A percentile compares a stretch with the other conserved stretches of the same genome.
Evolutionary conservation across 2,888 invertebrate genomes (phyloP).

Genomic region (Andrena bicolor): DNA sequence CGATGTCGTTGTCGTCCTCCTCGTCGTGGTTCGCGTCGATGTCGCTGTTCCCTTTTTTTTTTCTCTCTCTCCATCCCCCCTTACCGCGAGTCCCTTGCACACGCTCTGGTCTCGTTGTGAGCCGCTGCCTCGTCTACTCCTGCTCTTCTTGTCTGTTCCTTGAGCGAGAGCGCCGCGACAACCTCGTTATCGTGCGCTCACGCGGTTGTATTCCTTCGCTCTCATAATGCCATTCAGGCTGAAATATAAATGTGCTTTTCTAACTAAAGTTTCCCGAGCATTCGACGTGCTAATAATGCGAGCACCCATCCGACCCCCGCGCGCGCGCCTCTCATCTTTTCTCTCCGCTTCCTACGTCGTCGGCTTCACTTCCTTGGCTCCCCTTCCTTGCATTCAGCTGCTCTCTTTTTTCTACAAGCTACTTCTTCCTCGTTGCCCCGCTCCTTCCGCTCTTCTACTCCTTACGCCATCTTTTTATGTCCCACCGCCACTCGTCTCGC

Average conservation of each 20-base stretch:
- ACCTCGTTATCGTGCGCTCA: conserved; percentile 75
- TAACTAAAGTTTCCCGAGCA: conserved; percentile 74
- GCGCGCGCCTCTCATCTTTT: conserved; percentile 14
- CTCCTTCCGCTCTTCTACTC: not conserved
- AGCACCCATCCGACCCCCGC: conserved; percentile 35
- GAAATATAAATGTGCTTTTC: conserved; percentile 69
- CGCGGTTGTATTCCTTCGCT: conserved; percentile 64
- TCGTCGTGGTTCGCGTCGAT: conserved; percentile 39
- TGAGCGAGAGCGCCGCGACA: conserved; percentile 62
- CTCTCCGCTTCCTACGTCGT: conserved; percentile 11
- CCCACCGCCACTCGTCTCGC: not conserved
- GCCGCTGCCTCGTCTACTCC: conserved; percentile 56
- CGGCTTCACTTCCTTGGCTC: conserved; percentile 16
- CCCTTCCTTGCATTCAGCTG: not conserved
- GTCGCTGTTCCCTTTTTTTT: conserved; percentile 12
- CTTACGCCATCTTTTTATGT: not conserved
- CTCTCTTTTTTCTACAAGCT: not conserved
- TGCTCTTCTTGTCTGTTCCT: conserved; percentile 49
- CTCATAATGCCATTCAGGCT: conserved; percentile 69
- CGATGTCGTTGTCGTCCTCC: conserved; percentile 55
- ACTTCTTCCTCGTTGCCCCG: not conserved
- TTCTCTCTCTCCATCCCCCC: conserved; percentile 28
- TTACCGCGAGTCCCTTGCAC: conserved; percentile 39
- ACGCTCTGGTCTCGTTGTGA: conserved; percentile 59
- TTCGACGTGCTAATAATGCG: conserved; percentile 78